Evolutionary conservation across 2,888 invertebrate genomes (phyloP).

Genomic region (Tachystola acroxantha): DNA sequence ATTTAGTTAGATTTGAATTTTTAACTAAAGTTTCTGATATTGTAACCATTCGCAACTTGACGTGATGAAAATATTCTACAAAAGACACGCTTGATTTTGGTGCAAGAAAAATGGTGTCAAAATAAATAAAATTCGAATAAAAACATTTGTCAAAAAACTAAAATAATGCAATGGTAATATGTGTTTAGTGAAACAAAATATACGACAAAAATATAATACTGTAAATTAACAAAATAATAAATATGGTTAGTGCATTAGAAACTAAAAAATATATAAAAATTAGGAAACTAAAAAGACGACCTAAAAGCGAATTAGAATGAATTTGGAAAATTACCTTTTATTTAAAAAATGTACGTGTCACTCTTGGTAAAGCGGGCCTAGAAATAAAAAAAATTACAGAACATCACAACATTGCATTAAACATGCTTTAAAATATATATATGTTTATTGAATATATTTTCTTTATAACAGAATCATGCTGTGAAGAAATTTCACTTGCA

Average conservation of each 20-base stretch:
- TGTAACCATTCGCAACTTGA: too few relatives aligned
- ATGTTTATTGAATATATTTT: slow-evolving; percentile 4
- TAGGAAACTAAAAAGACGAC: slow-evolving; percentile 12
- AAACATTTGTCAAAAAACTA: too few relatives aligned
- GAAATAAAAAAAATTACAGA: slow-evolving; percentile 80
- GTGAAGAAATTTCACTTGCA: slow-evolving; percentile 6
- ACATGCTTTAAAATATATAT: slow-evolving; percentile 38
- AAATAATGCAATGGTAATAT: slow-evolving; percentile 11
- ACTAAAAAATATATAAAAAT: neutral
- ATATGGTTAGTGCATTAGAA: neutral
- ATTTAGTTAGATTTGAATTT: too few relatives aligned
- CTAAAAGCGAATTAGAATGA: slow-evolving; percentile 36
- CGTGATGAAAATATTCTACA: too few relatives aligned
- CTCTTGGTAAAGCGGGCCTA: slow-evolving; percentile 87
- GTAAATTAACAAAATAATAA: neutral
- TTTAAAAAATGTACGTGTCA: slow-evolving; percentile 93
- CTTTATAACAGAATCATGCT: slow-evolving; percentile 8
- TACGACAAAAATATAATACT: neutral
- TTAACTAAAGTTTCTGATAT: too few relatives aligned
- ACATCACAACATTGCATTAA: slow-evolving; percentile 56
- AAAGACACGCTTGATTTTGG: too few relatives aligned
- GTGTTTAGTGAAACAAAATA: slow-evolving; percentile 17
- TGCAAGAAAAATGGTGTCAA: too few relatives aligned
- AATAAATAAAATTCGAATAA: too few relatives aligned
- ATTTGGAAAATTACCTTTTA: slow-evolving; percentile 60